These are phyloP conservation scores for Pachycephus smyrnensis DNA, from an alignment of 2,888 invertebrate species.

Conservation along the genomic window DNA sequence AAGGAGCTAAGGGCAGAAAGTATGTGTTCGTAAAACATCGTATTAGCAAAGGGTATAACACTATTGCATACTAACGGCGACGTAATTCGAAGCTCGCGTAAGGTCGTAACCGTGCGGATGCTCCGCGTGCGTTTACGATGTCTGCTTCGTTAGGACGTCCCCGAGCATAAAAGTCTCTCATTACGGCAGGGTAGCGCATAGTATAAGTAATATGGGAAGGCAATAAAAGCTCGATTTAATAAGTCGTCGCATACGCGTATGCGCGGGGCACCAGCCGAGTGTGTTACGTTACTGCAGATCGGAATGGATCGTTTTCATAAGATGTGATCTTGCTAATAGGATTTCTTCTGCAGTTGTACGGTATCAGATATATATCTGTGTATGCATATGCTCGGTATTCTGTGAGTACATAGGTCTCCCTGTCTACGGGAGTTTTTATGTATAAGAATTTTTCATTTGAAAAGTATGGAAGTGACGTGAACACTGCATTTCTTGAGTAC, in stretches of 20 bases:
- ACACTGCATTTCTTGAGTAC: not conserved
- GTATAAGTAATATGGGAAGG: conserved; percentile 19
- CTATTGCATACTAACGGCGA: conserved; percentile 38
- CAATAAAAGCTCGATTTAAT: conserved; percentile 42
- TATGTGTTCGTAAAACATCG: conserved; percentile 21
- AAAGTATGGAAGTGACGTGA: not conserved
- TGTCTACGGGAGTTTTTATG: not conserved
- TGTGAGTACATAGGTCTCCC: not conserved
- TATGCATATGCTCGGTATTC: not conserved
- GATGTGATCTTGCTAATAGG: not conserved
- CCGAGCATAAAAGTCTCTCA: conserved; percentile 54
- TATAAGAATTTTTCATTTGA: not conserved
- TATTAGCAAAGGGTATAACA: conserved; percentile 24
- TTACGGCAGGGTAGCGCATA: conserved; percentile 34
- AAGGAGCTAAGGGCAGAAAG: not conserved
- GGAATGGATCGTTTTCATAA: not conserved
- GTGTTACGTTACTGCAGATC: not conserved
- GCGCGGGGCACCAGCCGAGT: not conserved
- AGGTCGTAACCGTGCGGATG: conserved; percentile 41
- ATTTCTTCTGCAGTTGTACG: not conserved
- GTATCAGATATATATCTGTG: no score
- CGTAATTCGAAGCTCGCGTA: conserved; percentile 47
- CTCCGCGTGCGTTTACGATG: conserved; percentile 46
- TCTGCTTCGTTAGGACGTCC: conserved; percentile 50
- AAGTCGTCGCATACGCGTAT: conserved; percentile 22